These are phyloP conservation scores for Stegodyphus mimosarum DNA, from an alignment of 1,140 invertebrate genomes.

Conservation along the genomic window DNA sequence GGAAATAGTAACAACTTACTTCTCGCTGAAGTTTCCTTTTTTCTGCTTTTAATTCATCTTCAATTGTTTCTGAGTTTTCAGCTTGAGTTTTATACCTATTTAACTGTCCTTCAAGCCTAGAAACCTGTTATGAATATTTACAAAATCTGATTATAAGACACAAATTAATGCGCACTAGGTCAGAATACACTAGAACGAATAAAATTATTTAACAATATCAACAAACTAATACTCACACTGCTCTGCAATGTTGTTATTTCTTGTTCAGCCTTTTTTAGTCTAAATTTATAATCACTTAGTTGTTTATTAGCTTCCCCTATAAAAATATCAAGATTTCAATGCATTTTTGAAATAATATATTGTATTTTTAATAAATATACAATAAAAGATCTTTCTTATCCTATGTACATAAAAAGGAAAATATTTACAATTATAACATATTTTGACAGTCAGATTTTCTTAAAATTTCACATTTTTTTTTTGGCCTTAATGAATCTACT, in stretches of 20 bases:
- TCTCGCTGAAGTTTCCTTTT: conserved; percentile 95
- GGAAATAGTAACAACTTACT: conserved; percentile 72
- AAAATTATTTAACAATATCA: background rate
- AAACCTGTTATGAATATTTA: conserved; percentile 68
- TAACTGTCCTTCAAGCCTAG: conserved; percentile 94
- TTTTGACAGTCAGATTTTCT: too few species aligned
- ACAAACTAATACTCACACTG: conserved; percentile 65
- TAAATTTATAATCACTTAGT: conserved; percentile 87
- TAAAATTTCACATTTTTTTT: too few species aligned
- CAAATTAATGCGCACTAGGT: background rate
- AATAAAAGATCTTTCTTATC: too few species aligned
- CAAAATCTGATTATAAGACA: too few species aligned
- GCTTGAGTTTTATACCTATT: conserved; percentile 91
- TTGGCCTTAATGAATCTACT: too few species aligned
- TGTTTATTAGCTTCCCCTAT: conserved; percentile 83
- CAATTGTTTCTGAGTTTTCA: conserved; percentile 92
- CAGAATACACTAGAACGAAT: background rate
- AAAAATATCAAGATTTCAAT: background rate
- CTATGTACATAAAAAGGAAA: too few species aligned
- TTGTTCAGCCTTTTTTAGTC: conserved; percentile 95
- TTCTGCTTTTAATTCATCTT: conserved; percentile 95
- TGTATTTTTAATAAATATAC: too few species aligned
- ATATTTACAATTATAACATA: too few species aligned
- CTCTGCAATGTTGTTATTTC: conserved; percentile 86
- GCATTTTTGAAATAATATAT: too few species aligned